Base-by-base conservation (phyloP, 2,797 vertebrate genomes). In the Gymnoscopelus microlampas region DNA sequence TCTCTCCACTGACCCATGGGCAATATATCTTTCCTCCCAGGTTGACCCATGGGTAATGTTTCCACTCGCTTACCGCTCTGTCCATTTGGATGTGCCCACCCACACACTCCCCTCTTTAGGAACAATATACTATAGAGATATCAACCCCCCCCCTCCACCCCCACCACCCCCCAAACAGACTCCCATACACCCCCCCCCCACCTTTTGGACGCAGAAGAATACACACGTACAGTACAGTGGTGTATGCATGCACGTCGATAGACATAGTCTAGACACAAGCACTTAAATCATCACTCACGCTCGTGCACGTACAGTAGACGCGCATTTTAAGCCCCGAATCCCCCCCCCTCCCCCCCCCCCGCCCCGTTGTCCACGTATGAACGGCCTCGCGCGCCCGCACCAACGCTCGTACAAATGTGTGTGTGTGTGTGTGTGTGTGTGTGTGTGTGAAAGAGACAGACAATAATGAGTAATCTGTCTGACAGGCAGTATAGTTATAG, bases 1-100 rank as follows among this genome's bases (percentile, higher is more conserved):
- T 90, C 90, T 90, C 88, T 89, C 70, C 85, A 85, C 89, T 93
- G 90, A 93, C 90, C 92, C 91, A 91, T 93, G 92, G 92, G 92
- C 88, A 91, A 93, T 93, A 92, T 93, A 92, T 92, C 87, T 89
- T 87, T 83, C 80, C 90, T 88, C 82, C 7, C 80, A 87, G 87
- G 86, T 80, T 93, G 90, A 92, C 92, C 92, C 90, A 91, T 89
- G 92, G 93, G 90, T 92, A 93, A 91, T 90, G 85, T 90, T 91
- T 93, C 80, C 88, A 85, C 84, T 86, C 85, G 87, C 85, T 94
- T 93, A 91, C 91, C 89, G 85, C 89, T 92, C 87, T 87, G 86
- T 92, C 91, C 90, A 93, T 94, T 93, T 93, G 89, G 80, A 91
- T 82, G 89, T 88, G 86, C 89, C 89, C 88, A 81, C 84, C 72